Conservation (phyloP, 2,113 vertebrate species). For the Rhinolophus ferrumequinum region DNA sequence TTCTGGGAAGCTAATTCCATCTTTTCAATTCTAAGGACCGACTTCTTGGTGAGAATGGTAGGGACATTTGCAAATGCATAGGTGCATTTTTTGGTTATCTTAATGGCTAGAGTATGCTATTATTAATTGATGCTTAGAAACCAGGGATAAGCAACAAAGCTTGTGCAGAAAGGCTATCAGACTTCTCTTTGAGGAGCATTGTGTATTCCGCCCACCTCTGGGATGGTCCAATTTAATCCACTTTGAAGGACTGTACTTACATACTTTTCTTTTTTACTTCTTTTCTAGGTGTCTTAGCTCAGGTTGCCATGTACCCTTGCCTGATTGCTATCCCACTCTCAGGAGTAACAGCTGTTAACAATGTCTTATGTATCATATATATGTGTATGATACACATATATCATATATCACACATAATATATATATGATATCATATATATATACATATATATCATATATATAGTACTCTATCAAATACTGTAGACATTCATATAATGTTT, state of each 20-base stretch:
- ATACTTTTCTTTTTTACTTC: neutral
- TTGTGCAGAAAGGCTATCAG: neutral
- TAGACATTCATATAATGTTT: neutral
- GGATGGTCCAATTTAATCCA: neutral
- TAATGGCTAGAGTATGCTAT: neutral
- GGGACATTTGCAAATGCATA: neutral
- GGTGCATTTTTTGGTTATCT: neutral
- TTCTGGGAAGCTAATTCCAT: neutral
- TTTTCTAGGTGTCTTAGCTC: neutral
- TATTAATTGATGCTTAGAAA: neutral
- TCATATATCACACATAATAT: neutral
- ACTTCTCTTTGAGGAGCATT: neutral
- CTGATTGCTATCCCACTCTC: neutral
- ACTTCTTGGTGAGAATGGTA: neutral
- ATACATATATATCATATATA: neutral
- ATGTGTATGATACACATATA: neutral
- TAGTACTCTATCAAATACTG: neutral
- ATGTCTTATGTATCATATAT: neutral
- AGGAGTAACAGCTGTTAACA: neutral
- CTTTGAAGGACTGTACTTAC: neutral
- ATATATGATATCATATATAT: neutral
- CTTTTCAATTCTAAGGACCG: neutral
- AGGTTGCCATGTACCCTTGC: neutral
- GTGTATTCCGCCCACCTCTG: neutral
- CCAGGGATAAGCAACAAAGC: neutral